phyloP scores from a whole-genome alignment of 2,888 invertebrate species.

The Loripinus fragilis region DNA sequence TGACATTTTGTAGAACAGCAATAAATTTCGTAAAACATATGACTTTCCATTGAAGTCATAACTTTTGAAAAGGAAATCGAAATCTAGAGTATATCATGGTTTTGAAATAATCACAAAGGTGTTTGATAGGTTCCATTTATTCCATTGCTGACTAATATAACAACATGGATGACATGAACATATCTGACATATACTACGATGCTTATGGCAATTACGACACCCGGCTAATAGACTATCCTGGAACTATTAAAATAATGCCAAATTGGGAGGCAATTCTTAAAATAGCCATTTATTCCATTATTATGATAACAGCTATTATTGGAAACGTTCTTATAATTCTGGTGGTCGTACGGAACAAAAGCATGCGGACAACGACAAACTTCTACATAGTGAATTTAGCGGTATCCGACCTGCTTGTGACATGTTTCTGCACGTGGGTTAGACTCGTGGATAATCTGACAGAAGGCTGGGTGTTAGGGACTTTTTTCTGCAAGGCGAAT shows the following conservation, averaged over 20 bases:
- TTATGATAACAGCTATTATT: slow-evolving; percentile 56
- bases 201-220: slow-evolving; percentile 10
- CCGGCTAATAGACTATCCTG: slow-evolving; percentile 37
- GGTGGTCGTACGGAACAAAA: slow-evolving; percentile 64
- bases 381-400: slow-evolving; percentile 79
- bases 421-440: slow-evolving; percentile 89
- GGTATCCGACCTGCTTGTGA: slow-evolving; percentile 78
- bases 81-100: no score
- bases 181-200: neutral
- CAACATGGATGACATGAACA: slow-evolving; percentile 7
- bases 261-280: slow-evolving; percentile 61
- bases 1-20: no score
- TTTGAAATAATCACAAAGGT: no score
- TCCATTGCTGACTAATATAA: neutral
- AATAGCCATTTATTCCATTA: slow-evolving; percentile 50
- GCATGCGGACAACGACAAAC: slow-evolving; percentile 67
- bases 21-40: no score
- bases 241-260: slow-evolving; percentile 39
- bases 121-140: no score
- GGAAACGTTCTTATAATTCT: slow-evolving; percentile 63
- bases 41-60: no score
- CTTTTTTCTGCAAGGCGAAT: slow-evolving; percentile 90
- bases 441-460: slow-evolving; percentile 90
- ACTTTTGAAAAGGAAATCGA: no score
- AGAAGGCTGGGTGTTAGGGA: slow-evolving; percentile 90